These are phyloP conservation scores for Lycopodina hypogea DNA, from an alignment of 37 sponge, comb jelly and placozoan species.

Conservation along the genomic window DNA sequence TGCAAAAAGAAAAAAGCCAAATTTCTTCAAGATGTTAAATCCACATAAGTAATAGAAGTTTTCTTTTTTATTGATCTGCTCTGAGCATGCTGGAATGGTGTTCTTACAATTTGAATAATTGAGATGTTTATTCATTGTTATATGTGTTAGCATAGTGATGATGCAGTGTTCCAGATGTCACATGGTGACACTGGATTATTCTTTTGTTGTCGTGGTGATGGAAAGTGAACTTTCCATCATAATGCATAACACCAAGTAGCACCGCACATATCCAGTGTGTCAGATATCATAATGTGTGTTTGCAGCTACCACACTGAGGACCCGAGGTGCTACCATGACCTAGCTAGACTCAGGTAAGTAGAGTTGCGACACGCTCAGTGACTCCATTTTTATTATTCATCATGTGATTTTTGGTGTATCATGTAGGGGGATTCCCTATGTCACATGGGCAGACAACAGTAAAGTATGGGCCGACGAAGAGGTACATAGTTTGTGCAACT, in stretches of 20 bases:
- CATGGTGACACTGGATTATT: too few species aligned
- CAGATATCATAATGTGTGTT: neutral
- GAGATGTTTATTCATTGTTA: neutral
- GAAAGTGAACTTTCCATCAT: too few species aligned
- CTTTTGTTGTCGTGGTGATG: too few species aligned
- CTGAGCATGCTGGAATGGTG: neutral
- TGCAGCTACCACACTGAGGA: conserved; percentile 85
- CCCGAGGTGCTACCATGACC: conserved; percentile 80
- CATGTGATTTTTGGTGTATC: neutral
- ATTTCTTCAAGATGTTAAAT: too few species aligned
- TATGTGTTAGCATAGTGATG: too few species aligned
- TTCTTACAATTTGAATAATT: neutral
- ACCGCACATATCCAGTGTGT: too few species aligned
- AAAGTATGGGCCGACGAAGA: conserved; percentile 58
- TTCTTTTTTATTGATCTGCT: too few species aligned
- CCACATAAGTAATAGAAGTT: too few species aligned
- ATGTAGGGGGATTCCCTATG: conserved; percentile 75
- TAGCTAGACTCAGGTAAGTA: conserved; percentile 72
- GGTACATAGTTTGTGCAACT: conserved; percentile 48
- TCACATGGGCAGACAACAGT: conserved; percentile 77
- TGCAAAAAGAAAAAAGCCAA: too few species aligned
- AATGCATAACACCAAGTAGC: neutral
- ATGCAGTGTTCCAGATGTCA: too few species aligned
- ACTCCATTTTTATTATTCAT: neutral
- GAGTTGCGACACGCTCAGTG: neutral